These are phyloP conservation scores for Megaceryle maxima DNA, from an alignment of 2,113 vertebrate species.

Conservation along the genomic window DNA sequence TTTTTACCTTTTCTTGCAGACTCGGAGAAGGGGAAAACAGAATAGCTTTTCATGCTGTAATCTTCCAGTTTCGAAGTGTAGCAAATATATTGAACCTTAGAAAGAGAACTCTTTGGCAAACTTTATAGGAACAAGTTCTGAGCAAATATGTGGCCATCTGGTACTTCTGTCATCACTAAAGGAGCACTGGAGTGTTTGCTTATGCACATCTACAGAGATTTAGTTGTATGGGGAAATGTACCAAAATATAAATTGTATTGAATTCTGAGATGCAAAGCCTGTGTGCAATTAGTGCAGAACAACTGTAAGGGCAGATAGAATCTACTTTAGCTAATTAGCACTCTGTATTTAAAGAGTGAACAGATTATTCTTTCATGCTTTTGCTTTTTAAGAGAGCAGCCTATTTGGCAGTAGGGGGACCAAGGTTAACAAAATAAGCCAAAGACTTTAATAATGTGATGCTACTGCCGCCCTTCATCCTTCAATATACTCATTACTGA, in stretches of 20 bases:
- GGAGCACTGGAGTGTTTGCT: background rate
- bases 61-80: conserved; percentile 6
- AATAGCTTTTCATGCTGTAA: background rate
- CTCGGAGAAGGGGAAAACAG: background rate
- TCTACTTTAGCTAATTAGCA: background rate
- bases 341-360: background rate
- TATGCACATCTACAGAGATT: background rate
- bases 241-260: background rate
- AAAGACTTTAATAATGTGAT: background rate
- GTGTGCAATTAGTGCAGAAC: background rate
- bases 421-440: background rate
- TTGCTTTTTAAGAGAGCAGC: background rate
- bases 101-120: conserved; percentile 1
- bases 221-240: background rate
- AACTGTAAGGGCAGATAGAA: background rate
- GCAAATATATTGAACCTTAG: background rate
- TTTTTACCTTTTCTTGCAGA: background rate
- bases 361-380: background rate
- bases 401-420: background rate
- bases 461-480: background rate
- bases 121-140: conserved; percentile 1
- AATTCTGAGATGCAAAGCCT: background rate
- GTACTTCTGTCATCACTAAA: conserved; percentile 9
- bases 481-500: background rate
- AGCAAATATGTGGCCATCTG: conserved; percentile 31